These are phyloP conservation scores for Hirtodrosophila histrioides DNA, from an alignment of 2,888 invertebrate species.

Conservation along the genomic window DNA sequence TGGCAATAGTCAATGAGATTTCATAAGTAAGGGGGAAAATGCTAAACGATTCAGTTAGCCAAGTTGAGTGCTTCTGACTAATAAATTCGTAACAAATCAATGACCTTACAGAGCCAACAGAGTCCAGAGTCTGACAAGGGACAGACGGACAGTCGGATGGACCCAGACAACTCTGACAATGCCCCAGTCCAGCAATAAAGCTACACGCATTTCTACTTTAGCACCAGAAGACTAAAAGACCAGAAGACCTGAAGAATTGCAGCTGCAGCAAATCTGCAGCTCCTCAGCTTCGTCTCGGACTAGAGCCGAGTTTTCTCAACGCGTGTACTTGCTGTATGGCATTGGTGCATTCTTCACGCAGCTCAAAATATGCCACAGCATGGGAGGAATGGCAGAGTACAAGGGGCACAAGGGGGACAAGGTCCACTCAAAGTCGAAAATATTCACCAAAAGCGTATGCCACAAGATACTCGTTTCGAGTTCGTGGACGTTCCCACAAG, in stretches of 20 bases:
- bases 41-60: slow-evolving; percentile 36
- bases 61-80: slow-evolving; percentile 45
- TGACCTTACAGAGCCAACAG: slow-evolving; percentile 51
- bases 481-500: slow-evolving; percentile 70
- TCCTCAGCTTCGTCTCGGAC: slow-evolving; percentile 1
- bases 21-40: slow-evolving; percentile 11
- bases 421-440: slow-evolving; percentile 43
- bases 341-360: slow-evolving; percentile 74
- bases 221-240: slow-evolving; percentile 40
- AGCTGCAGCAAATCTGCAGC: slow-evolving; percentile 39
- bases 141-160: slow-evolving; percentile 15
- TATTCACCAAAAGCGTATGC: slow-evolving; percentile 61
- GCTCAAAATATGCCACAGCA: slow-evolving; percentile 64
- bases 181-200: slow-evolving; percentile 42
- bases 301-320: slow-evolving; percentile 1
- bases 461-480: slow-evolving; percentile 46
- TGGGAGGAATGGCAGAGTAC: neutral
- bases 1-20: slow-evolving; percentile 1
- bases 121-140: neutral
- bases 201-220: slow-evolving; percentile 75
- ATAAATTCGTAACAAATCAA: slow-evolving; percentile 79
- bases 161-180: slow-evolving; percentile 20
- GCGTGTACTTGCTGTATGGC: slow-evolving; percentile 42
- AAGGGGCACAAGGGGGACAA: neutral
- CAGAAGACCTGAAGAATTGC: slow-evolving; percentile 7